A percentile compares a stretch with the other conserved stretches of the same genome.
Conservation (phyloP, 2,797 vertebrate species). For the Pseudotriccus pelzelni region DNA sequence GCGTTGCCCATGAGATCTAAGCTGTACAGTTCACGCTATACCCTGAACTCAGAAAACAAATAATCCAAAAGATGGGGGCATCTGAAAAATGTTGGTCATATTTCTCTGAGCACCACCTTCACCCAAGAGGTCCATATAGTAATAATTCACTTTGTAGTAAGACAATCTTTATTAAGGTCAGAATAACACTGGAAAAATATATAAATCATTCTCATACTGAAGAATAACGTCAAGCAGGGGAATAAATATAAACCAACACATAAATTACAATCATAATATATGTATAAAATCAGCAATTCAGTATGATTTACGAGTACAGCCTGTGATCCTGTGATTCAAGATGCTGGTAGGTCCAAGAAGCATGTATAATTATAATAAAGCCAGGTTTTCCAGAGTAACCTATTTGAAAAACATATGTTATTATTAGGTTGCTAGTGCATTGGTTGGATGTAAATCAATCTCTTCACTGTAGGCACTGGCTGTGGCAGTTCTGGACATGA, state of each 20-base stretch:
- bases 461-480: background rate
- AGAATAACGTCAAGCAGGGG: conserved; percentile 17
- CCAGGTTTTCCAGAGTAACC: conserved; percentile 8
- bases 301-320: conserved; percentile 30
- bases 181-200: conserved; percentile 16
- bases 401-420: conserved; percentile 40
- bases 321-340: conserved; percentile 7
- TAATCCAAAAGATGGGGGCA: background rate
- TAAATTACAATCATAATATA: conserved; percentile 42
- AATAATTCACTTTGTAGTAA: conserved; percentile 27
- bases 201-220: conserved; percentile 26
- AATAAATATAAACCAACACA: conserved; percentile 49
- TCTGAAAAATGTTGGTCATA: background rate
- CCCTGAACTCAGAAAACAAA: background rate
- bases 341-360: background rate
- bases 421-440: conserved; percentile 41
- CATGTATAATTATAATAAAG: conserved; percentile 32
- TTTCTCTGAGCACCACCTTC: background rate
- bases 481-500: background rate
- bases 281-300: conserved; percentile 42
- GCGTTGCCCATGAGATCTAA: background rate
- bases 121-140: background rate
- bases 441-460: conserved; percentile 40
- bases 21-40: background rate
- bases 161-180: conserved; percentile 58